phyloP scores from a whole-genome alignment of 2,888 invertebrate genomes.

The Phyllotreta cruciferae region DNA sequence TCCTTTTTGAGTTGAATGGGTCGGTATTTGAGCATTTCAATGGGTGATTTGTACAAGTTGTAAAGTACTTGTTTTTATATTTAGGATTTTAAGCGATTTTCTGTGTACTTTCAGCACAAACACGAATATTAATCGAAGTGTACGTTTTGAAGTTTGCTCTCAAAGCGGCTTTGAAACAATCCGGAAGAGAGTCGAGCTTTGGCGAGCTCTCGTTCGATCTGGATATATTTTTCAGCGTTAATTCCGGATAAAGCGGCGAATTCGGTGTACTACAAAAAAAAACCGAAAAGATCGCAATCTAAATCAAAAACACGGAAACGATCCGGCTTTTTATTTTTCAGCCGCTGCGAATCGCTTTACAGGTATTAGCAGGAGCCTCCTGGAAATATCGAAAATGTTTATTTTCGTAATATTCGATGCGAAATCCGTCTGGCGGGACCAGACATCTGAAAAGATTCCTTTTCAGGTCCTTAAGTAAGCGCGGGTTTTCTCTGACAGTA shows the following conservation, averaged over 20 bases:
- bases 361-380: conserved; percentile 2
- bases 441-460: conserved; percentile 24
- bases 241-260: neutral
- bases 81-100: too few relatives aligned
- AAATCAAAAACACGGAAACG: neutral
- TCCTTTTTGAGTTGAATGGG: too few relatives aligned
- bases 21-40: too few relatives aligned
- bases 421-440: conserved; percentile 6
- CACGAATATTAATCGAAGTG: too few relatives aligned
- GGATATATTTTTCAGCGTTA: too few relatives aligned
- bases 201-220: too few relatives aligned
- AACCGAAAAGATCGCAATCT: conserved; percentile 4
- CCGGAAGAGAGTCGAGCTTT: too few relatives aligned
- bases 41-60: too few relatives aligned
- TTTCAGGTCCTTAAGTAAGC: conserved; percentile 15
- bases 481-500: conserved; percentile 15
- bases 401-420: conserved; percentile 14
- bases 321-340: neutral
- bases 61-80: too few relatives aligned
- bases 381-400: conserved; percentile 8
- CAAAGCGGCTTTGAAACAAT: too few relatives aligned
- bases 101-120: too few relatives aligned
- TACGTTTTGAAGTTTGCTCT: too few relatives aligned
- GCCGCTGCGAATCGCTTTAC: neutral
- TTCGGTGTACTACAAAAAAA: neutral